phyloP scores from a whole-genome alignment of 2,113 vertebrate genomes.

The Pseudopipra pipra region DNA sequence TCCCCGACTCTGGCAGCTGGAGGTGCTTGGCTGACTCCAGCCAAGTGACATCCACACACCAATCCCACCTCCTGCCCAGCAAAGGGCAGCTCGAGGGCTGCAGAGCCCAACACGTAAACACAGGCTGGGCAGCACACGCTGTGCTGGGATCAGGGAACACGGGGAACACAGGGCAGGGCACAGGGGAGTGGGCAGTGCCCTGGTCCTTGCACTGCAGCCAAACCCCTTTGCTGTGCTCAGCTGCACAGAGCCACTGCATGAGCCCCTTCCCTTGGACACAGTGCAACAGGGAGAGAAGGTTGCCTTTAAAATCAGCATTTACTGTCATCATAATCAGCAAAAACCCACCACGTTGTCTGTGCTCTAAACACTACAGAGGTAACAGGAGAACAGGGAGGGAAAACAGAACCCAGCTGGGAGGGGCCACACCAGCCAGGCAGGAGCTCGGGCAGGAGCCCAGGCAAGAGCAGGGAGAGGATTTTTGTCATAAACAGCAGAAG shows the following conservation, averaged over 20 bases:
- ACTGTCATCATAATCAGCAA: background rate
- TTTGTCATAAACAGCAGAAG: background rate
- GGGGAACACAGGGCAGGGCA: background rate
- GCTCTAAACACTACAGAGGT: background rate
- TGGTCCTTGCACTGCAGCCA: accelerated
- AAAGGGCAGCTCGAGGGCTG: background rate
- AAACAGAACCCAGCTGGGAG: background rate
- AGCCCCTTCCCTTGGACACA: background rate
- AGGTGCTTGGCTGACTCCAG: background rate
- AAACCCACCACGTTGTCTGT: background rate
- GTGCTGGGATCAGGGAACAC: background rate
- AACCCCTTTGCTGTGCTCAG: accelerated
- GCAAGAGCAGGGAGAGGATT: background rate
- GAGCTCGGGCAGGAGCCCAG: background rate
- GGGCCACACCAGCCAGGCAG: background rate
- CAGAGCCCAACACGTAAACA: accelerated
- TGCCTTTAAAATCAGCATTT: conserved; percentile 43
- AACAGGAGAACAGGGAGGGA: background rate
- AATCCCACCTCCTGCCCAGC: background rate
- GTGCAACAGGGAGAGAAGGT: background rate
- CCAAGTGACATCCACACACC: accelerated
- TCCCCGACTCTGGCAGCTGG: background rate
- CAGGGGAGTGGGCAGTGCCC: background rate
- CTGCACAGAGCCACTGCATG: accelerated
- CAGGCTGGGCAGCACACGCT: accelerated